Base-by-base conservation (phyloP, 2,113 vertebrate genomes). In the Tyto alba region DNA sequence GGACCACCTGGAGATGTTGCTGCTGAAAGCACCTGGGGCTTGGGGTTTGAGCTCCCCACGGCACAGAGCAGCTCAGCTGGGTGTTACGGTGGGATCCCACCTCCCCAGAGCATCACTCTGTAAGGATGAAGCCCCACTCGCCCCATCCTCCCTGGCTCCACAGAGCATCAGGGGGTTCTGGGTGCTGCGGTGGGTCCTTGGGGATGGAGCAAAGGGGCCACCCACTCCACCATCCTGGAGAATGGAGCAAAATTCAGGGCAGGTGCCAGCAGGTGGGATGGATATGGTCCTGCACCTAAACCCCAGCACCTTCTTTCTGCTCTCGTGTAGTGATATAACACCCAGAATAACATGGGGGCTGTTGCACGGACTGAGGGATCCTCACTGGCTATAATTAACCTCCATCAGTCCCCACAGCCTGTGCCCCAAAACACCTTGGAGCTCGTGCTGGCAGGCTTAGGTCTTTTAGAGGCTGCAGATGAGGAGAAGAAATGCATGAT, bases 321-420 rank as follows among this genome's bases (percentile, higher is more conserved):
- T 47, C 8, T 40, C 1, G 0, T 2, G 6, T 5, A 36, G 14
- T 0, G 1, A 32, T 43, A 6, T 6, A 69, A 45, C 8, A 29
- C 22, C 20, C n/a, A 10, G 62, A 57, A 43, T n/a, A 22, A 72
- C 5, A 20, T 0, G 0, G 56, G 19, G 15, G 13, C 5, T 48
- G 19, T 8, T 7, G 10, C 79, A 48, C 9, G 30, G 30, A 56
- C 36, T 13, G 45, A 41, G 71, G 45, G 66, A 48, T 16, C 40
- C 48, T 84, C 4, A 0, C 16, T 14, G 53, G 4, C 40, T 47
- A 0, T 4, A 18, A 57, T 6, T 7, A 9, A 66, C 9, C 26
- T 64, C 50, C 50, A 9, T 21, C 50, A 34, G 14, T 7, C 11
- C 68, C 60, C 14, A 3, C 0, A 1, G 6, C 57, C 23, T 52